phyloP scores from a whole-genome alignment of 2,888 invertebrate genomes.

The Philopedon plagiatum region DNA sequence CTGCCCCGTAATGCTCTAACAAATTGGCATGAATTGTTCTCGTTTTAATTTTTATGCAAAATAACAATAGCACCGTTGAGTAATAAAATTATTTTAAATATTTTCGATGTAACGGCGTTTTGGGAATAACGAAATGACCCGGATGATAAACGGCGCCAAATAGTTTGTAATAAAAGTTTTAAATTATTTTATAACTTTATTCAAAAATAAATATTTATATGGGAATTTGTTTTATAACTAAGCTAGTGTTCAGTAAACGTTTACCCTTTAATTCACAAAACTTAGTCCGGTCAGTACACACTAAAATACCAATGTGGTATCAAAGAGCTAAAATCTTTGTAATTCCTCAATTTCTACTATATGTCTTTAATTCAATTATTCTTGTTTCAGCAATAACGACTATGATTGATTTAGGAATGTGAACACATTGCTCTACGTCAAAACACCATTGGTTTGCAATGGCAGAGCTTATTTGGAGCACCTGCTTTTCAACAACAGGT shows the following conservation, averaged over 20 bases:
- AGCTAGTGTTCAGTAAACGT: background rate
- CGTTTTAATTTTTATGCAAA: conserved; percentile 46
- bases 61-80: conserved; percentile 31
- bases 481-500: too few relatives aligned
- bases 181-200: conserved; percentile 15
- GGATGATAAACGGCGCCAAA: background rate
- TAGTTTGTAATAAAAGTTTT: conserved; percentile 18
- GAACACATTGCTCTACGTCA: too few relatives aligned
- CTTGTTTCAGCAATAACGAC: too few relatives aligned
- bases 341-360: too few relatives aligned
- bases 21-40: conserved; percentile 48
- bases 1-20: conserved; percentile 39
- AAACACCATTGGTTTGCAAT: too few relatives aligned
- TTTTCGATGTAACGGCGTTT: conserved; percentile 6
- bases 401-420: too few relatives aligned
- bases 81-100: conserved; percentile 36
- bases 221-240: background rate
- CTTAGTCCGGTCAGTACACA: too few relatives aligned
- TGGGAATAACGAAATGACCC: conserved; percentile 6
- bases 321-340: too few relatives aligned
- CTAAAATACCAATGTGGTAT: too few relatives aligned
- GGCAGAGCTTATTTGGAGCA: too few relatives aligned
- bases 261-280: too few relatives aligned
- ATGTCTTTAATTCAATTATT: too few relatives aligned
- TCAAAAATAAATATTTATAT: background rate